Evolutionary conservation across 2,888 invertebrate species (phyloP).

Genomic region (Tinea trinotella): DNA sequence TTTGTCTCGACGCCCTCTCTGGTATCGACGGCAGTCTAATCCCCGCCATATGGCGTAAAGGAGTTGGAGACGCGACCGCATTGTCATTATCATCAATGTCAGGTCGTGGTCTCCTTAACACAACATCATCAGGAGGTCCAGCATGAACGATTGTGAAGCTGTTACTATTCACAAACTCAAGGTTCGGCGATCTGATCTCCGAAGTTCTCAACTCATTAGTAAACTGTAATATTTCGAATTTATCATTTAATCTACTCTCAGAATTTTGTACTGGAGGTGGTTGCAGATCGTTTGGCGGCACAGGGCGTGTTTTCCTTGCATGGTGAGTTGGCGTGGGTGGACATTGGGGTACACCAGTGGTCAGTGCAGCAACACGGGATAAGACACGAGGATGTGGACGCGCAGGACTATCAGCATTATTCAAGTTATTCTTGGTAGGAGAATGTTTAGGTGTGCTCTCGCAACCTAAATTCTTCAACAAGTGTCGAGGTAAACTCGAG

Average conservation of each 20-base stretch:
- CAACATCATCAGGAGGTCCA: slow-evolving; percentile 62
- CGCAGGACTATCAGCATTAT: slow-evolving; percentile 47
- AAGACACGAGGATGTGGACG: slow-evolving; percentile 77
- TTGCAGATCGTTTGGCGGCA: slow-evolving; percentile 71
- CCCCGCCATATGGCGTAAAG: slow-evolving; percentile 79
- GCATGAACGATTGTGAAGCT: slow-evolving; percentile 70
- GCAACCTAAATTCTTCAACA: slow-evolving; percentile 54
- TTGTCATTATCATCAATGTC: slow-evolving; percentile 59
- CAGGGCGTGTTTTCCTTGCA: slow-evolving; percentile 76
- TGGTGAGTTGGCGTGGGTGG: slow-evolving; percentile 93
- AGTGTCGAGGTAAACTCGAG: slow-evolving; percentile 59
- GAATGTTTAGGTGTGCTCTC: slow-evolving; percentile 60
- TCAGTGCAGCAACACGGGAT: slow-evolving; percentile 67
- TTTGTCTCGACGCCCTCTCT: slow-evolving; percentile 75
- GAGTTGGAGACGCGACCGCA: slow-evolving; percentile 71
- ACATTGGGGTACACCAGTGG: slow-evolving; percentile 75
- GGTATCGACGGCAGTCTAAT: slow-evolving; percentile 87
- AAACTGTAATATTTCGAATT: slow-evolving; percentile 63
- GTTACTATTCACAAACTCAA: slow-evolving; percentile 71
- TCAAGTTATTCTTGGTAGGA: slow-evolving; percentile 39
- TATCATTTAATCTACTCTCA: slow-evolving; percentile 42
- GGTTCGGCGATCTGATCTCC: slow-evolving; percentile 67
- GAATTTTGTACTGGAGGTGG: slow-evolving; percentile 62
- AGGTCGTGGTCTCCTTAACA: slow-evolving; percentile 56
- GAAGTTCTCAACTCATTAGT: slow-evolving; percentile 62